Evolutionary conservation across 2,888 invertebrate species (phyloP), one percentile per base, ranked within the genome.

Genomic region (Digitonthophagus gazella): DNA sequence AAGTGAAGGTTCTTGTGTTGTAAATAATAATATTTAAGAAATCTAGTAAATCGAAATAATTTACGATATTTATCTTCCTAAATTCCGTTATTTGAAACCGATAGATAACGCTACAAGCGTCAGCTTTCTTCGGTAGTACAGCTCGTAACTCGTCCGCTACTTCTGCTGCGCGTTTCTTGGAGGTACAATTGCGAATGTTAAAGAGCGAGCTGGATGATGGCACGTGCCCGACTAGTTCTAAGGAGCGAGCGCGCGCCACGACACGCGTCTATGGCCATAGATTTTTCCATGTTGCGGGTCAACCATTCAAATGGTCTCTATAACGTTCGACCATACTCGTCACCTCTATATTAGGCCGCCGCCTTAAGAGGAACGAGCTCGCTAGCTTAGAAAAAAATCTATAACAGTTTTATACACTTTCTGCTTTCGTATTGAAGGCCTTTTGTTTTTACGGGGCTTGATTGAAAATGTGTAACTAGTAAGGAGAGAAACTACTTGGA

Each of bases 251-350:
- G 61, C 61, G 20, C 61, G 19, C 18, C n/a, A n/a, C 61, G n/a
- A 61, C 20, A 61, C 61, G 61, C 20, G 61, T 20, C 61, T 61
- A 61, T 20, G 61, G 20, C 61, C 61, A 67, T 68, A 58, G 65
- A 68, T 68, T 65, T 65, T 68, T 68, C 68, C 58, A 58, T 58
- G 65, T 65, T 68, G 68, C 68, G 28, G 68, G 68, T 68, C 68
- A 65, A 68, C 44, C 65, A 68, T 68, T 65, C 68, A 68, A 68
- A 68, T 68, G 68, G 68, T 58, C 65, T 68, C 68, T 68, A 44
- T 44, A 65, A 68, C 68, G 65, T 58, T 58, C 65, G 65, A 68
- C 68, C 65, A 68, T 68, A 68, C 65, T 68, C 65, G 68, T 68
- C 68, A 68, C 68, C 68, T 68, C 68, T 68, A 68, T 68, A 68